phyloP scores from a whole-genome alignment of 2,113 vertebrate genomes.

The Synodontis membranacea region DNA sequence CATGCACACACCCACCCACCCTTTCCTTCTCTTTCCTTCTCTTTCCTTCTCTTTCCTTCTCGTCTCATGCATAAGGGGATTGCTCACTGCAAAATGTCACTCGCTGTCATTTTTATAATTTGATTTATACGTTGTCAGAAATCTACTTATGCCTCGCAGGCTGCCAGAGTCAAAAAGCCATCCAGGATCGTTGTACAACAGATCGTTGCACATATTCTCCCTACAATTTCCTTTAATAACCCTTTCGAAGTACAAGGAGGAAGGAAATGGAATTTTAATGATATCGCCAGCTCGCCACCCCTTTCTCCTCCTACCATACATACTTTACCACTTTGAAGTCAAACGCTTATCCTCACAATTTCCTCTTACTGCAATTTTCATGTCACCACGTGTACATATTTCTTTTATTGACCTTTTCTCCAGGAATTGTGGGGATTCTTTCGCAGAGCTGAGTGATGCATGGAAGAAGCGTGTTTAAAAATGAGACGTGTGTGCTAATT shows the following conservation, averaged over 20 bases:
- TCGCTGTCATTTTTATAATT: constrained; percentile 66
- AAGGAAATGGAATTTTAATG: constrained; percentile 61
- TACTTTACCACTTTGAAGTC: constrained; percentile 30
- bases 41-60: constrained; percentile 14
- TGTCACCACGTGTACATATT: constrained; percentile 41
- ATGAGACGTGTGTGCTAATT: constrained; percentile 4
- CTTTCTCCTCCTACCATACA: constrained; percentile 28
- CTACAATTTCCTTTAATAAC: constrained; percentile 63
- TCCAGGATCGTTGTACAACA: constrained; percentile 62
- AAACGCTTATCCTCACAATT: constrained; percentile 34
- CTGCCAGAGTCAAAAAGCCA: constrained; percentile 59
- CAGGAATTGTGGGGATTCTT: constrained; percentile 18
- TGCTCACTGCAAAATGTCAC: constrained; percentile 62
- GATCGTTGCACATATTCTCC: constrained; percentile 64
- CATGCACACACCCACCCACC: neutral
- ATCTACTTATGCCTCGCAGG: constrained; percentile 60
- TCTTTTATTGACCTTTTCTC: constrained; percentile 46
- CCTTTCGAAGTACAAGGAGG: constrained; percentile 55
- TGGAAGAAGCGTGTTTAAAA: constrained; percentile 14
- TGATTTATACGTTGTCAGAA: constrained; percentile 66
- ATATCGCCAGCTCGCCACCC: constrained; percentile 36
- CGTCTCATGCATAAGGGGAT: constrained; percentile 38
- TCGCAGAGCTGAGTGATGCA: neutral
- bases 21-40: constrained; percentile 9
- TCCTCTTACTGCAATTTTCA: constrained; percentile 35